phyloP scores from a whole-genome alignment of 2,888 invertebrate genomes.

The Nemoura dubitans region DNA sequence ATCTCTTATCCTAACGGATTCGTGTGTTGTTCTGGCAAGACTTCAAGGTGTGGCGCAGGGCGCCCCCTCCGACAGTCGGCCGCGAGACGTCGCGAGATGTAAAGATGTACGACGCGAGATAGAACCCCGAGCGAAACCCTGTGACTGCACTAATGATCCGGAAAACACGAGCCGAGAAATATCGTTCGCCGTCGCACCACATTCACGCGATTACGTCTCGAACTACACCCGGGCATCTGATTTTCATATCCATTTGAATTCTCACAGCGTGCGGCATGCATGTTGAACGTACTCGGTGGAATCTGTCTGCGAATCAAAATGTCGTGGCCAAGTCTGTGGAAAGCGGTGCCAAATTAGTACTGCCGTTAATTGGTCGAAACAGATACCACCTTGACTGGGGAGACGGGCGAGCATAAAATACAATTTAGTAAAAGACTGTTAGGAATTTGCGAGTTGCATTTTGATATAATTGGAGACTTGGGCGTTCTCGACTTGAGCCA shows the following conservation, averaged over 20 bases:
- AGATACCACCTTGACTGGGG: background rate
- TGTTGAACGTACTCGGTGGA: background rate
- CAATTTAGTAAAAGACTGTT: background rate
- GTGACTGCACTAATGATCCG: constrained; percentile 24
- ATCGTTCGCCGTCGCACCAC: background rate
- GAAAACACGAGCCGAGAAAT: constrained; percentile 22
- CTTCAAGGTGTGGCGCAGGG: background rate
- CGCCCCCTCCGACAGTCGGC: background rate
- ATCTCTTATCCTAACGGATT: background rate
- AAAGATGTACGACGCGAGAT: background rate
- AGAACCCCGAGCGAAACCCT: background rate
- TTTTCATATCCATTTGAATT: background rate
- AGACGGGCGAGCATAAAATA: background rate
- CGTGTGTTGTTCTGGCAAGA: background rate
- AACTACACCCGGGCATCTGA: background rate
- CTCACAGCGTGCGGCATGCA: background rate
- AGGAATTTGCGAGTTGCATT: background rate
- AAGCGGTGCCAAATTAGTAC: background rate
- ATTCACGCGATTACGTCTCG: background rate
- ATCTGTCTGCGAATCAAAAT: background rate
- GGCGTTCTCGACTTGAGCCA: background rate
- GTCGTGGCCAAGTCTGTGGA: background rate
- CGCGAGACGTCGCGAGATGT: background rate
- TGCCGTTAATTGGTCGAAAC: background rate
- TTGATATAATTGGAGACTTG: background rate